Evolutionary conservation across 2,888 invertebrate genomes (phyloP), one percentile per base, ranked within the genome.

Genomic region (Seira sanloemensis): DNA sequence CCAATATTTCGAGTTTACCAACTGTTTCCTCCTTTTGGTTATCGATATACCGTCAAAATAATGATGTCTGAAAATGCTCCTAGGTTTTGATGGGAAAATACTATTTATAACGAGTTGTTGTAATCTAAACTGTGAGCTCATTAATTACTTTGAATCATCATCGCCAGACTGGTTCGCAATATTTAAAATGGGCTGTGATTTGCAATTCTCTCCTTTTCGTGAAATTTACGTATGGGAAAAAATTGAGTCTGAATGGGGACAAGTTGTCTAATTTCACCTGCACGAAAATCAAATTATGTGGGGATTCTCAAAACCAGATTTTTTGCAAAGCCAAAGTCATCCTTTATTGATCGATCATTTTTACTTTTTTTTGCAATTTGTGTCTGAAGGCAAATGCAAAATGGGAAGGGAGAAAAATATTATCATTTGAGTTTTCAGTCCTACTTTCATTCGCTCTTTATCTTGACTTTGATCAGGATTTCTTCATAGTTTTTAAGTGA

Each of bases 301-400:
- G 5, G 4, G 37, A 37, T 37, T 37, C 12, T 37, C 4, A 37
- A 37, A 37, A 37, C 37, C 4, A 37, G 37, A 37, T 37, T 37
- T n/a, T n/a, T 37, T 37, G 37, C 37, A 37, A 12, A 68, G 1
- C 68, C 26, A 5, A 25, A 26, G 68, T 68, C 68, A 68, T 68
- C 27, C 68, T 26, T 68, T 68, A 68, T 26, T 68, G 25, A 68
- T 68, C 68, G 26, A 68, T n/a, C 7, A 26, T 25, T 27, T 66
- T 66, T 66, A 26, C 27, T 68, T 7, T 68, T 68, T 66, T 23
- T 66, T 66, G 37, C 37, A 37, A 37, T 7, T 37, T 37, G 37
- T n/a, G n/a, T n/a, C n/a, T n/a, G n/a, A n/a, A n/a, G n/a, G n/a
- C n/a, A n/a, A n/a, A n/a, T n/a, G n/a, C n/a, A n/a, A n/a, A n/a